Base-by-base conservation (phyloP, 2,113 vertebrate genomes). In the Penelope pileata region DNA sequence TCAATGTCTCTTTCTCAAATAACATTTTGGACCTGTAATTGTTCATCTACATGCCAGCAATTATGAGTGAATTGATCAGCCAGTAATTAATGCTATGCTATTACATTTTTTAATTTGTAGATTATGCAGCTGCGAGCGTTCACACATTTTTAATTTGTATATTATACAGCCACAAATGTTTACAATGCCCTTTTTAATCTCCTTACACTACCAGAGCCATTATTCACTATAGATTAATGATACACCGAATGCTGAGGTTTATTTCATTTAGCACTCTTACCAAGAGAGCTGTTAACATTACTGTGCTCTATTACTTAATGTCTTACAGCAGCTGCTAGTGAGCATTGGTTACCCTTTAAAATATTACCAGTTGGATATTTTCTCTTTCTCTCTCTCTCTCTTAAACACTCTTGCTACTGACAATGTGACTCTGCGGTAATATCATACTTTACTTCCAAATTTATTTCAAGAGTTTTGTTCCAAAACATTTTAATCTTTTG, bases 141-240 rank as follows among this genome's bases (percentile, higher is more conserved):
- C 98, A 96, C 98, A 98, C 97, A 97, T 98, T 98, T 98, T 98
- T 98, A 98, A 98, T 98, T 98, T 98, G 98, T 98, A 98, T 98
- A 98, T 98, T 98, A 98, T 98, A 98, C 98, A 98, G 98, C 97
- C 98, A 98, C 98, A 98, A 98, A 98, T 98, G 98, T 98, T 98
- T 98, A 98, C 98, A 98, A 98, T 98, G 98, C 98, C 98, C 98
- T 98, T 98, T 98, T 98, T 98, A 98, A 98, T 98, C 98, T 98
- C 97, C 98, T 98, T 98, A 98, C 97, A 98, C 98, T 97, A 98
- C 97, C 94, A 94, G 90, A 94, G 92, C 97, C 95, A 98, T 98
- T 98, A 98, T 97, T 98, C 98, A 98, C 98, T 96, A 97, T 97
- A 98, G 98, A 98, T 98, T 98, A 98, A 98, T 98, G 98, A 98